These are phyloP conservation scores for Tympanuchus pallidicinctus DNA, from an alignment of 2,113 vertebrate genomes.

Conservation along the genomic window DNA sequence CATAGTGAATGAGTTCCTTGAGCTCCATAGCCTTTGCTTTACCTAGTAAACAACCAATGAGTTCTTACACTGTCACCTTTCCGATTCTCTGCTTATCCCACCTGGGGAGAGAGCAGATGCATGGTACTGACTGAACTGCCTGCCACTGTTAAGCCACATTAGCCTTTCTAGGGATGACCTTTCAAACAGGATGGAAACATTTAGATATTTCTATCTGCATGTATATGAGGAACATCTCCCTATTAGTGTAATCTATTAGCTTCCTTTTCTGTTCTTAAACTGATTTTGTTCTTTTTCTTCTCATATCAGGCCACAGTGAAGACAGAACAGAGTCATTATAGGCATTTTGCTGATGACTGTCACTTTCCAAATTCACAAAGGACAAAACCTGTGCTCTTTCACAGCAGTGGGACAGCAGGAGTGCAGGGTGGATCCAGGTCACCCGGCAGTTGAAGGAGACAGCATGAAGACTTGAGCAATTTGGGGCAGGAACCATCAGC, in stretches of 20 bases:
- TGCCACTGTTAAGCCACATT: background rate
- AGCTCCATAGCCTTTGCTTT: no score
- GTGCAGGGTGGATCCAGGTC: background rate
- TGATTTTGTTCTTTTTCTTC: background rate
- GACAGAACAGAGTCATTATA: background rate
- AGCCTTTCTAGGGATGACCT: background rate
- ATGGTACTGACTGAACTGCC: background rate
- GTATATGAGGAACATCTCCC: rapidly evolving
- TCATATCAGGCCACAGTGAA: background rate
- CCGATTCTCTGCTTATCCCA: background rate
- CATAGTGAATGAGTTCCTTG: no score
- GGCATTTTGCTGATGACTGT: background rate
- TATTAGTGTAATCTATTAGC: no score
- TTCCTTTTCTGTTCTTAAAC: background rate
- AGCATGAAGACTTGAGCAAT: background rate
- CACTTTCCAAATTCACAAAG: background rate
- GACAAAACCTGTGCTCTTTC: background rate
- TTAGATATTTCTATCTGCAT: background rate
- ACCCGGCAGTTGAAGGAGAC: background rate
- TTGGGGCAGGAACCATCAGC: background rate
- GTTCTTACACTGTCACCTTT: background rate
- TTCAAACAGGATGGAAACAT: background rate
- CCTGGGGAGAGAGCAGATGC: no score
- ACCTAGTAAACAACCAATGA: background rate
- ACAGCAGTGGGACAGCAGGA: background rate